These are phyloP conservation scores for Dipodomys merriami DNA, from an alignment of 2,113 vertebrate species.

Conservation along the genomic window DNA sequence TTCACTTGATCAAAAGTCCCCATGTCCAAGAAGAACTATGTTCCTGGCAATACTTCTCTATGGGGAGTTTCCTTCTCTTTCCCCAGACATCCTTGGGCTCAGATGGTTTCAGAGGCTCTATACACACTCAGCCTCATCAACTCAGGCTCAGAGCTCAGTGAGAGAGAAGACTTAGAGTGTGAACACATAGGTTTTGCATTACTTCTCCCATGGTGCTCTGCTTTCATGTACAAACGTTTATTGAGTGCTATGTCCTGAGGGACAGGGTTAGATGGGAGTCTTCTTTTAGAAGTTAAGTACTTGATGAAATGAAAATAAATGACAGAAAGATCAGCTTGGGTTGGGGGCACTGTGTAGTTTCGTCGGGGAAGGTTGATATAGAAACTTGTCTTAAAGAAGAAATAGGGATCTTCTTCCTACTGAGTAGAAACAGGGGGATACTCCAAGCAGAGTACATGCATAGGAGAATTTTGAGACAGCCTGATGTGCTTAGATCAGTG, in stretches of 20 bases:
- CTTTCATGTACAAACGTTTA: background rate
- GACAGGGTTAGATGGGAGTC: background rate
- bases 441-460: background rate
- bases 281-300: background rate
- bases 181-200: accelerated
- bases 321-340: background rate
- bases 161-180: background rate
- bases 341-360: background rate
- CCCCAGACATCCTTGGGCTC: background rate
- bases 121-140: too few relatives aligned
- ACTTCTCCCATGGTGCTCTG: background rate
- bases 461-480: too few relatives aligned
- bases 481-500: background rate
- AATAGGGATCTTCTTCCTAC: background rate
- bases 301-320: background rate
- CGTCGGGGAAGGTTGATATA: background rate
- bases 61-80: background rate
- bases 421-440: background rate
- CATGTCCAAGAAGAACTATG: background rate
- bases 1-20: background rate
- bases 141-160: background rate
- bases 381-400: background rate
- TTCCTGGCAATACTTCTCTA: background rate
- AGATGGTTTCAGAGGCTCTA: background rate
- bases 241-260: background rate